Conservation (phyloP, 2,797 vertebrate species). For the Pampus argenteus region DNA sequence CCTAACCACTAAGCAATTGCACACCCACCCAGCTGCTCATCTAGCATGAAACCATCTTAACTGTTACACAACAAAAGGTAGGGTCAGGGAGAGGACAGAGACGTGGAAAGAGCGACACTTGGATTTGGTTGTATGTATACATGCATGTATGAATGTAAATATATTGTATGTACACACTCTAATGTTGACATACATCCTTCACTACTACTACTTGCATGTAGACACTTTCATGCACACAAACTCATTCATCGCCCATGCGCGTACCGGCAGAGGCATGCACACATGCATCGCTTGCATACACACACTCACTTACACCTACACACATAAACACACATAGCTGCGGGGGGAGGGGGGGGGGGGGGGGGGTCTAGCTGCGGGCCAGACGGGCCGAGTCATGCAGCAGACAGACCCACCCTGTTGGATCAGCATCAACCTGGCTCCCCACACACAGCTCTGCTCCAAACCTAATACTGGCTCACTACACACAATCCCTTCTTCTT, state of each 20-base stretch:
- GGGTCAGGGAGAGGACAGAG: constrained; percentile 69
- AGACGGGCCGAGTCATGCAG: constrained; percentile 71
- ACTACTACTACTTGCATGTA: constrained; percentile 3
- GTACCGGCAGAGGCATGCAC: constrained; percentile 18
- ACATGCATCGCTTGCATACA: constrained; percentile 19
- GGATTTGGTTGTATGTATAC: no score
- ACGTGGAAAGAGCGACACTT: constrained; percentile 41
- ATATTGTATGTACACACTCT: not conserved
- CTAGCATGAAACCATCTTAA: constrained; percentile 38
- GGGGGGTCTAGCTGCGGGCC: constrained; percentile 48
- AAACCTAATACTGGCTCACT: constrained; percentile 66
- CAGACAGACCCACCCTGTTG: constrained; percentile 79
- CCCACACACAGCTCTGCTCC: constrained; percentile 58
- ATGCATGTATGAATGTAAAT: no score
- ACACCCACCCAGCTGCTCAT: constrained; percentile 29
- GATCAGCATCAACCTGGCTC: constrained; percentile 71
- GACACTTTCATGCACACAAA: not conserved
- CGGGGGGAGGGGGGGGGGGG: not conserved
- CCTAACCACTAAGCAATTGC: not conserved
- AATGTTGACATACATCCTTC: constrained; percentile 10
- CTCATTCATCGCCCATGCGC: constrained; percentile 21
- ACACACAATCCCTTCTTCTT: constrained; percentile 54
- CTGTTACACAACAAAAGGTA: constrained; percentile 54
- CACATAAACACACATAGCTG: constrained; percentile 31
- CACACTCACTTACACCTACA: constrained; percentile 34